Percentiles rank a stretch among this genome's conserved stretches.
Evolutionary conservation across 2,113 vertebrate species (phyloP).

Genomic region (Microcebus griseorufus): DNA sequence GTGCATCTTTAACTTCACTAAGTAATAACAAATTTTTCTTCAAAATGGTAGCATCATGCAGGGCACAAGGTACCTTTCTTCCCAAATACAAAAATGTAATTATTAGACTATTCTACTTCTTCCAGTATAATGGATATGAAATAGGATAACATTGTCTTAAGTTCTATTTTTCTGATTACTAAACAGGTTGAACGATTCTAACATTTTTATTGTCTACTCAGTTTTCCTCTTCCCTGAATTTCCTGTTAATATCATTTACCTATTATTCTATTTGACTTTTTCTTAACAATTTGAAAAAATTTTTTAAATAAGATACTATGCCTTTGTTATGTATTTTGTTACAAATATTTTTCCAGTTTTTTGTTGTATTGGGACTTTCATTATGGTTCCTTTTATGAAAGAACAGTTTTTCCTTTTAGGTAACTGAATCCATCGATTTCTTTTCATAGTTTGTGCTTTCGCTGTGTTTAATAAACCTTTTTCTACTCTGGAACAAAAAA

Average conservation of each 20-base stretch:
- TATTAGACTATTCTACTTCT: background rate
- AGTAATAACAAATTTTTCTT: background rate
- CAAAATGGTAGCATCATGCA: background rate
- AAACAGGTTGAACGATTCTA: background rate
- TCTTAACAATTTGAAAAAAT: background rate
- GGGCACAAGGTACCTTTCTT: background rate
- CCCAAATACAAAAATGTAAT: background rate
- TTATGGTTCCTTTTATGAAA: background rate
- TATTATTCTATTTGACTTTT: background rate
- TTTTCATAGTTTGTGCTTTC: background rate
- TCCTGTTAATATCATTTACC: background rate
- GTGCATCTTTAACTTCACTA: background rate
- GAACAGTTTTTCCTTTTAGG: background rate
- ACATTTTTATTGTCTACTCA: background rate
- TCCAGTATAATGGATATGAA: background rate
- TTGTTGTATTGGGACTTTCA: background rate
- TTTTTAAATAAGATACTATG: background rate
- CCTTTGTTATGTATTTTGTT: background rate
- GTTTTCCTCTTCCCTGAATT: background rate
- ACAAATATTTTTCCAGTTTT: background rate
- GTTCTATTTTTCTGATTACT: background rate
- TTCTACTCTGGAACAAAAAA: background rate
- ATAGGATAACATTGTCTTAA: background rate
- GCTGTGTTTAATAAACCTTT: background rate
- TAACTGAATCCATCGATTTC: background rate